Evolutionary conservation across 2,888 invertebrate genomes (phyloP).

Genomic region (Lycophotia porphyrea): DNA sequence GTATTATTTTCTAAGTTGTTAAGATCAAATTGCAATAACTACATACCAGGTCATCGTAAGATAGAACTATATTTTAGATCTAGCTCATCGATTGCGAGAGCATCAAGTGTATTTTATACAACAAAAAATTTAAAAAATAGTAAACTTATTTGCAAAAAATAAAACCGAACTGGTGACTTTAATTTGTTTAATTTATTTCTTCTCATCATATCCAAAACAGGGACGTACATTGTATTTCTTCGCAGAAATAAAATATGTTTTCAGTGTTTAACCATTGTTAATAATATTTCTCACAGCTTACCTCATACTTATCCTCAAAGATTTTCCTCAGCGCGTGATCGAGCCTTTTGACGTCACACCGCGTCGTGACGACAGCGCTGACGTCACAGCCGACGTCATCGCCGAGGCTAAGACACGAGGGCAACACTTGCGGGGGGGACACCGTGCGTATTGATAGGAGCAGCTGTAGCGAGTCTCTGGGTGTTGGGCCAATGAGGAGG

Average conservation of each 20-base stretch:
- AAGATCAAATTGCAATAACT: not conserved
- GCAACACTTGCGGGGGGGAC: constrained; percentile 66
- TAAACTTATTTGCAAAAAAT: not conserved
- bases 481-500: too few species aligned
- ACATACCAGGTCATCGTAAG: not conserved
- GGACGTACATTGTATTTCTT: too few species aligned
- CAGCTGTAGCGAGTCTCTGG: constrained; percentile 68
- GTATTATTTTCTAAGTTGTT: not conserved
- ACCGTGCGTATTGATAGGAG: constrained; percentile 67
- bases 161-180: not conserved
- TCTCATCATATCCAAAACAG: not conserved
- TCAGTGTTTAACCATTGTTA: not conserved
- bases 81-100: not conserved
- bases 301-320: constrained; percentile 77
- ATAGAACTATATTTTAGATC: not conserved
- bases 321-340: constrained; percentile 70
- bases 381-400: constrained; percentile 62
- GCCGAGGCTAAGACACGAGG: constrained; percentile 59
- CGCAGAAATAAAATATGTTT: too few species aligned
- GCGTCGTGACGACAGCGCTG: constrained; percentile 66
- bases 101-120: not conserved
- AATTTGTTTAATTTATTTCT: not conserved
- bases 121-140: not conserved
- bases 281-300: constrained; percentile 38
- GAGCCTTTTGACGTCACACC: constrained; percentile 65